These are phyloP conservation scores for Apoda limacodes DNA, from an alignment of 2,888 invertebrate species.

Conservation along the genomic window DNA sequence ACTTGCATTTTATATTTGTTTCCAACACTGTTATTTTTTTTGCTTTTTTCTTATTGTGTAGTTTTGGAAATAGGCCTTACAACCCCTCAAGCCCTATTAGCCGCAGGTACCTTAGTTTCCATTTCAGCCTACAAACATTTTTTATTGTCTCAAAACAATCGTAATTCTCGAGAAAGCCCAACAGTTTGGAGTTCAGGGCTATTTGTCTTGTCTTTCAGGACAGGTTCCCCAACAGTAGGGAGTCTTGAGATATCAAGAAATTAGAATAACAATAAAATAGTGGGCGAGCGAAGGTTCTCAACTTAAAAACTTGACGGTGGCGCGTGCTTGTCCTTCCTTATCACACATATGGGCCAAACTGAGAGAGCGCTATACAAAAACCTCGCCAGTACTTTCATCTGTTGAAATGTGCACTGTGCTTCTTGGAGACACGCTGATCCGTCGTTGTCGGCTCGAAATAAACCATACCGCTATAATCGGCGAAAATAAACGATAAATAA, in stretches of 20 bases:
- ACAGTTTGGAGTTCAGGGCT: too few species aligned
- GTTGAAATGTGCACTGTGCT: slow-evolving; percentile 65
- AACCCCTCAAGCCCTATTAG: too few species aligned
- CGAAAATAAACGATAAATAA: slow-evolving; percentile 46
- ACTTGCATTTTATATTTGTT: too few species aligned
- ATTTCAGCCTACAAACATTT: too few species aligned
- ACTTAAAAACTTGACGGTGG: slow-evolving; percentile 41
- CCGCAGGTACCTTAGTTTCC: too few species aligned
- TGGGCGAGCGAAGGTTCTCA: slow-evolving; percentile 44
- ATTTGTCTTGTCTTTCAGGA: too few species aligned
- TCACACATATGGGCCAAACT: slow-evolving; percentile 34
- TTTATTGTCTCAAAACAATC: too few species aligned
- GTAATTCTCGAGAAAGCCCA: too few species aligned
- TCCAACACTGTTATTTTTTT: too few species aligned
- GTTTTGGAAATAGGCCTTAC: too few species aligned
- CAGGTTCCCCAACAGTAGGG: slow-evolving; percentile 17
- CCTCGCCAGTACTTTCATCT: slow-evolving; percentile 66
- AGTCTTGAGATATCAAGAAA: slow-evolving; percentile 27
- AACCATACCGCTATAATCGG: slow-evolving; percentile 41
- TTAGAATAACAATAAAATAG: slow-evolving; percentile 54
- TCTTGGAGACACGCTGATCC: slow-evolving; percentile 52
- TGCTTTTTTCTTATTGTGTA: too few species aligned
- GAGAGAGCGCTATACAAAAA: slow-evolving; percentile 65
- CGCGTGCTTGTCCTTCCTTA: slow-evolving; percentile 31
- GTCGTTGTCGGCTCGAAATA: slow-evolving; percentile 39